These are phyloP conservation scores for Geotrypetes seraphini DNA, from an alignment of 2,797 vertebrate species.

Conservation along the genomic window DNA sequence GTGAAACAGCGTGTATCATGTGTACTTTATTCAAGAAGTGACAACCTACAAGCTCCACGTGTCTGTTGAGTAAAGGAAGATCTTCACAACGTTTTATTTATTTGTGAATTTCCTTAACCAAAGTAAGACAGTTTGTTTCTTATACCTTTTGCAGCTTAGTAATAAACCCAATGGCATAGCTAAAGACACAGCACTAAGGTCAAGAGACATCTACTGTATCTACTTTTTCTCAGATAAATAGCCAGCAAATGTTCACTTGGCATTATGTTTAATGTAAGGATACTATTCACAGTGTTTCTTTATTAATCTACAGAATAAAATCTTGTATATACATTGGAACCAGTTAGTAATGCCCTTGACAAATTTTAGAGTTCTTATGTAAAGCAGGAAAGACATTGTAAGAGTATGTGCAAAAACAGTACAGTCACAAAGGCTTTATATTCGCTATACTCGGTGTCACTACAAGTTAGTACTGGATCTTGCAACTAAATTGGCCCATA, in stretches of 20 bases:
- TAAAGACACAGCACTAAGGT: conserved; percentile 68
- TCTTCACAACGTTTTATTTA: conserved; percentile 3
- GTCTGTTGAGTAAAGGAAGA: conserved; percentile 13
- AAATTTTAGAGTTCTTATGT: conserved; percentile 61
- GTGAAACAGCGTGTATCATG: no score
- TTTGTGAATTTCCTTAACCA: conserved; percentile 38
- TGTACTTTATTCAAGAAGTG: no score
- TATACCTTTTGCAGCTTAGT: conserved; percentile 69
- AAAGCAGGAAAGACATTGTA: conserved; percentile 73
- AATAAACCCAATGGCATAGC: conserved; percentile 72
- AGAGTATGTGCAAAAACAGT: conserved; percentile 47
- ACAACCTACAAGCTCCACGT: no score
- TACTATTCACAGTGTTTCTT: conserved; percentile 62
- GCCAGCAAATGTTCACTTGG: conserved; percentile 61
- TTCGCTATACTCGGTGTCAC: conserved; percentile 41
- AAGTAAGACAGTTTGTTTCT: conserved; percentile 65
- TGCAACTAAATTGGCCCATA: conserved; percentile 44
- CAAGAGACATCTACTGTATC: conserved; percentile 60
- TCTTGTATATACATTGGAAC: conserved; percentile 57
- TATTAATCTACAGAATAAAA: conserved; percentile 57
- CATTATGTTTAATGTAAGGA: conserved; percentile 52
- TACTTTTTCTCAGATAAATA: conserved; percentile 58
- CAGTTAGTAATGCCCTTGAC: conserved; percentile 70
- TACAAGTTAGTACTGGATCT: conserved; percentile 43
- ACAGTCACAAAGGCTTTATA: conserved; percentile 48